Evolutionary conservation across 2,113 vertebrate species (phyloP), one percentile per base, ranked within the genome.

Genomic region (Myiopsitta monachus): DNA sequence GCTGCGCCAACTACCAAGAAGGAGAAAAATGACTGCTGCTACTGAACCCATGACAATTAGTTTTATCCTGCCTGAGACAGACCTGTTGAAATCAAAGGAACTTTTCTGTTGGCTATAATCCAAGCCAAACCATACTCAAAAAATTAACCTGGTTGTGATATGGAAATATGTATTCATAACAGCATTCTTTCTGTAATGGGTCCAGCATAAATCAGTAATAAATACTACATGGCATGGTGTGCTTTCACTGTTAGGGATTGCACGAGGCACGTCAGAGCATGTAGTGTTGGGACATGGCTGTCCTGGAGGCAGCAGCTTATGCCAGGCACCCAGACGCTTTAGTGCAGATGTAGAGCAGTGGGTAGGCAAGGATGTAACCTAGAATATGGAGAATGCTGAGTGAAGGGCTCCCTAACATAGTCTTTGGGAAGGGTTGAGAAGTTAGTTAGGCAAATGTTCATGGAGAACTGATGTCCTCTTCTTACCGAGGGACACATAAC

Each of bases 211-310:
- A 18, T 17, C 16, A 31, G 31, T 31, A 28, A 33, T 81, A 59
- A 79, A 76, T n/a, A 36, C 43, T 47, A 22, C 4, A n/a, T 31
- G 22, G 6, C 10, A 38, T 57, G 31, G 11, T 1, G 1, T 30
- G 22, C 11, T 87, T 87, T 39, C n/a, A 28, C 5, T n/a, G 16
- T 31, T 51, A 14, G 27, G 24, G 28, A 31, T 55, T 10, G 9
- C 3, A 2, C 18, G 28, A 59, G 62, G 12, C 33, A n/a, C 0
- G 0, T 5, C 3, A 1, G 36, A 62, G 41, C 1, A 0, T 43
- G 2, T 63, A 22, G 24, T 9, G 3, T 9, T 66, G 44, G 44
- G 49, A 30, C 14, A 13, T 7, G 0, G 3, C 57, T 83, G 16
- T 68, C 28, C 28, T 41, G n/a, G 7, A 78, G 43, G 38, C 38